phyloP scores from a whole-genome alignment of 2,113 vertebrate genomes.

The Bettongia penicillata region DNA sequence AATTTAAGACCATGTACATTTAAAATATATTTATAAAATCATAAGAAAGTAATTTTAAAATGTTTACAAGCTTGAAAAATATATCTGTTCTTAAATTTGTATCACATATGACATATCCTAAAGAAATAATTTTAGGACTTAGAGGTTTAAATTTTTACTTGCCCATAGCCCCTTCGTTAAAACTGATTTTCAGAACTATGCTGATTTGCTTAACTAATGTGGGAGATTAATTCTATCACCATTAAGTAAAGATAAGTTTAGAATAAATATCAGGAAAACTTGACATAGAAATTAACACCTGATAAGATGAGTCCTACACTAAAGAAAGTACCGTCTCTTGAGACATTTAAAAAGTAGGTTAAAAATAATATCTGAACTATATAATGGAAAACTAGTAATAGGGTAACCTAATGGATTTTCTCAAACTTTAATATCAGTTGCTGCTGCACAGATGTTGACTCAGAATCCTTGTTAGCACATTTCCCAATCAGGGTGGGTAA shows the following conservation, averaged over 20 bases:
- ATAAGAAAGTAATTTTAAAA: background rate
- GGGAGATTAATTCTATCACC: background rate
- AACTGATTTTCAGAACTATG: background rate
- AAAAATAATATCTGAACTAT: background rate
- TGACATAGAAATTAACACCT: conserved; percentile 24
- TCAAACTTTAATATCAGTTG: conserved; percentile 37
- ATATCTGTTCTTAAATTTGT: background rate
- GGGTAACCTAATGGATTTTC: background rate
- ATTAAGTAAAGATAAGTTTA: conserved; percentile 15
- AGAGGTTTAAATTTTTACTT: background rate
- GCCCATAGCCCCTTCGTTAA: background rate
- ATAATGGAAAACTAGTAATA: conserved; percentile 22
- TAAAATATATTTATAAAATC: background rate
- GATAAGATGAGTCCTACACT: background rate
- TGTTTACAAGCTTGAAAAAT: background rate
- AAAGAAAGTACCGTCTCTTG: conserved; percentile 29
- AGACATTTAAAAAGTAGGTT: conserved; percentile 33
- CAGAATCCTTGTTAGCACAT: conserved; percentile 29
- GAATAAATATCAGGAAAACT: conserved; percentile 27
- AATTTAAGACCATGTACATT: background rate
- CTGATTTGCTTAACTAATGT: conserved; percentile 37
- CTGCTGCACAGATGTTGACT: conserved; percentile 26
- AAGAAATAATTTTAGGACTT: conserved; percentile 28
- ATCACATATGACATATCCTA: background rate
- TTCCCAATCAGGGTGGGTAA: conserved; percentile 59